Evolutionary conservation across 2,888 invertebrate species (phyloP), one percentile per base, ranked within the genome.

Genomic region (Hirtodrosophila alboralis): DNA sequence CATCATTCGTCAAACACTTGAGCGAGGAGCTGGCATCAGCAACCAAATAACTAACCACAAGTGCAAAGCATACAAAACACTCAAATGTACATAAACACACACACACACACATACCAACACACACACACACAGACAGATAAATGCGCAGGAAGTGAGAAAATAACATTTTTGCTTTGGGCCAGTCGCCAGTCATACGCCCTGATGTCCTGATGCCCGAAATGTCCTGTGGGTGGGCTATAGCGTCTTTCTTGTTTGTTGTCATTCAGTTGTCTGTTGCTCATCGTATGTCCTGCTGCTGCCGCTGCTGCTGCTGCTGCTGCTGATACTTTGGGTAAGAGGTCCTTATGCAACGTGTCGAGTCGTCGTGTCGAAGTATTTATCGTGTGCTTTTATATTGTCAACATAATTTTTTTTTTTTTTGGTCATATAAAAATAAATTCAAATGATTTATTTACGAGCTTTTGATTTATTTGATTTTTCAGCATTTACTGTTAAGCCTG

Each of bases 391-490:
- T 84, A 81, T 86, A 83, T 78, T 78, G 85, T 60, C 65, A 75
- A 76, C 78, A 78, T n/a, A n/a, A n/a, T n/a, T n/a, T n/a, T n/a
- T n/a, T n/a, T n/a, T 78, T 77, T 75, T 68, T 56, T 67, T 60
- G 68, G 53, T 40, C 71, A 73, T 53, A 62, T 73, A 79, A 81
- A 84, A 86, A 83, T 81, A 84, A 78, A 87, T 88, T 88, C 75
- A 83, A 87, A 88, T 88, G 88, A 88, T 87, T 88, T 88, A 87
- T 88, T 88, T 85, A 88, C 85, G 80, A 88, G 81, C 74, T 67
- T 85, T 86, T 88, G 88, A 87, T 88, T 88, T 87, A 88, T 88
- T 88, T 87, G 84, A 84, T 83, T 86, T 84, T 75, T 4, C 80
- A 41, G 51, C 61, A 61, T 74, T 73, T 66, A 66, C 49, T 52